Base-by-base conservation (phyloP, 2,888 invertebrate genomes). In the Branchellion lobata region DNA sequence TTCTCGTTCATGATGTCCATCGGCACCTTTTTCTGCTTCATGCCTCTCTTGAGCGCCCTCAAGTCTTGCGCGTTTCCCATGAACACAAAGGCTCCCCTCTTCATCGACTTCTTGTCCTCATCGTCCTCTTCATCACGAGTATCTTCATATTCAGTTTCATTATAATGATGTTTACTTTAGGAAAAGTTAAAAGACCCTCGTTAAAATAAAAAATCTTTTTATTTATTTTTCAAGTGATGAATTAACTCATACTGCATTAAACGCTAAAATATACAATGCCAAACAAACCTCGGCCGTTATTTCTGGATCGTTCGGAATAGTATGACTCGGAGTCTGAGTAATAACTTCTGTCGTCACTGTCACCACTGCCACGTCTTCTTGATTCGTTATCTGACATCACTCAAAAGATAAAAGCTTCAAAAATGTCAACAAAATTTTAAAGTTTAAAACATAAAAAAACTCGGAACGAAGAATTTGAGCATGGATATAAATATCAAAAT, bases 1-100 rank as follows among this genome's bases (percentile, higher is more conserved):
- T 79, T 79, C 29, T 74, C 79, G 29, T 51, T 61, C 40, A 79
- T 18, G 18, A 77, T 14, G 31, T 77, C 57, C 27, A 29, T 33
- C 21, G 77, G 53, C 24, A 65, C 61, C n/a, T 61, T 65, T 34
- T 77, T 5, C 61, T 57, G 21, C 24, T 57, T 57, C 14, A 57
- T 57, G 5, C 61, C 61, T n/a, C 61, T 57, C 61, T 57, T 57
- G 11, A 57, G 24, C 61, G 21, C 61, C 24, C 21, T 57, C 14
- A 57, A 57, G 3, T 57, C 61, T 57, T 57, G 21, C 24, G 61
- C 21, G n/a, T 57, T 57, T 8, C 61, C 61, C 61, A 57, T 57
- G n/a, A 57, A 57, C 5, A 57, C 61, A 24, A 57, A 57, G 21
- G 61, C 61, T n/a, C 61, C 24, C 21, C 61, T 8, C 21, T 57